Percentiles rank a stretch among this genome's conserved stretches.
Conservation (phyloP, 2,797 vertebrate genomes). For the Rallus crepitans region DNA sequence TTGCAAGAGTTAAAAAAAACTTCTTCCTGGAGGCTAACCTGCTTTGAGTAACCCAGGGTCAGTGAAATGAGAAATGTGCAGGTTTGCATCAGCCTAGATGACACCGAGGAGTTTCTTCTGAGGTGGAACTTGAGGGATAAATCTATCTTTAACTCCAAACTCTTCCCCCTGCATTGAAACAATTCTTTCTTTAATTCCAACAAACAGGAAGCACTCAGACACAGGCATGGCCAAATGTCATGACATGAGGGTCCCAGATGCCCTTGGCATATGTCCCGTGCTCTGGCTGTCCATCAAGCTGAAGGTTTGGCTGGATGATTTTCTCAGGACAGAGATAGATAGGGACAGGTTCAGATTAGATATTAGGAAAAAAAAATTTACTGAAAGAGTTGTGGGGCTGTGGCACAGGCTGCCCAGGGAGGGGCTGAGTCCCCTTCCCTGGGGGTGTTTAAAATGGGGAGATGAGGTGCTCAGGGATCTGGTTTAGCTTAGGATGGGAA, state of each 20-base stretch:
- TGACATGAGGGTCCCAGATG: background rate
- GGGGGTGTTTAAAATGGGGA: no score
- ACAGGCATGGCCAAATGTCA: background rate
- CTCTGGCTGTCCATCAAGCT: background rate
- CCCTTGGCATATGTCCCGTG: background rate
- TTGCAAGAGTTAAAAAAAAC: background rate
- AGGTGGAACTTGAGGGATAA: background rate
- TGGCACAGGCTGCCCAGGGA: no score
- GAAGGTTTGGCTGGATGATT: background rate
- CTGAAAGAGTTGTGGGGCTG: no score
- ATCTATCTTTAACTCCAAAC: background rate
- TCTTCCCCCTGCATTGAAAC: background rate
- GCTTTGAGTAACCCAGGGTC: background rate
- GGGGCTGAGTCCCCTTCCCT: no score
- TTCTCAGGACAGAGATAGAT: background rate
- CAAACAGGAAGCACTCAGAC: background rate
- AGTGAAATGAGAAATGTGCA: background rate
- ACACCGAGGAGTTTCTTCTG: background rate
- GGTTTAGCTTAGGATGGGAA: no score
- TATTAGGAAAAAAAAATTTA: no score
- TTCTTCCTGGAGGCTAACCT: background rate
- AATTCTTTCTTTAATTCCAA: background rate
- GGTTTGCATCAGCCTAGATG: background rate
- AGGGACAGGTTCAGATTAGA: no score
- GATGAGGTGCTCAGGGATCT: no score